Percentiles rank a stretch among this genome's conserved stretches.
Conservation (phyloP, 2,797 vertebrate species). For the Lepidocolaptes lacrymiger region DNA sequence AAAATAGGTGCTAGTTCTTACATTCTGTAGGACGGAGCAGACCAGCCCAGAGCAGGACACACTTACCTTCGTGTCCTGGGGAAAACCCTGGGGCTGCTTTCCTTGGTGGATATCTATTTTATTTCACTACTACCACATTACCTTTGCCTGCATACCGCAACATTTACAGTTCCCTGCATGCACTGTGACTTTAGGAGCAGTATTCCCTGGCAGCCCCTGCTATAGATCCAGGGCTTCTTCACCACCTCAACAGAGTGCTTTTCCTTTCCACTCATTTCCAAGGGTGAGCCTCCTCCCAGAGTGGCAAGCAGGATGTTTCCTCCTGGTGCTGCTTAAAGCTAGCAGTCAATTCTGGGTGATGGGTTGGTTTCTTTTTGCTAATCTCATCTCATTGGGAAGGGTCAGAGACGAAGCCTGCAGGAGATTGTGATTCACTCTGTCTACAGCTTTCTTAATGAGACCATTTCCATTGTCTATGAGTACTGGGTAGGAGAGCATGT, state of each 20-base stretch:
- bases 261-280: neutral
- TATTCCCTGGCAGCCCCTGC: neutral
- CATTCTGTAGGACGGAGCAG: neutral
- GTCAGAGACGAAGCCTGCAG: neutral
- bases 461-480: neutral
- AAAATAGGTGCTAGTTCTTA: constrained; percentile 26
- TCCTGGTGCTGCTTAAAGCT: neutral
- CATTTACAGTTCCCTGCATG: fast-evolving
- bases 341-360: neutral
- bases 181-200: neutral
- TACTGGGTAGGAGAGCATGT: neutral
- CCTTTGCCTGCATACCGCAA: neutral
- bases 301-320: neutral
- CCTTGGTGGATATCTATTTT: neutral
- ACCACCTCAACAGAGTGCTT: fast-evolving
- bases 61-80: neutral
- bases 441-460: neutral
- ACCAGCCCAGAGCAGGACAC: neutral
- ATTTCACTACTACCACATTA: neutral
- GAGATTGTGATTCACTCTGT: constrained; percentile 26
- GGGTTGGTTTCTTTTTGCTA: neutral
- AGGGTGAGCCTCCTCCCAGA: neutral
- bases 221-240: neutral
- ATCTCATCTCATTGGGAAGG: neutral
- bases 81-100: neutral